Base-by-base conservation (phyloP, 2,888 invertebrate species). In the Gari tellinella region DNA sequence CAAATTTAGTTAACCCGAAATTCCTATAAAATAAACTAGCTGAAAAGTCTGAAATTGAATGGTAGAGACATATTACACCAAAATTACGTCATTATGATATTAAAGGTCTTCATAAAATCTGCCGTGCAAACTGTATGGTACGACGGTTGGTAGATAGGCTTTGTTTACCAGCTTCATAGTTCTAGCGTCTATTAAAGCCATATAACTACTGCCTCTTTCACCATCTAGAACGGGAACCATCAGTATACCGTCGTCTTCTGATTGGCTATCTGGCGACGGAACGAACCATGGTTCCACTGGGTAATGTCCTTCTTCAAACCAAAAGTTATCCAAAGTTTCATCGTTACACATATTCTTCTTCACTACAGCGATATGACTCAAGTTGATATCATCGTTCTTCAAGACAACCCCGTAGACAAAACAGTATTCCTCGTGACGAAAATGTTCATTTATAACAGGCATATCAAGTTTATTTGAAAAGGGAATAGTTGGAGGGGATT, bases 101-200 rank as follows among this genome's bases (percentile, higher is more conserved):
- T 41, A 56, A 10, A 80, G 49, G 31, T 82, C 83, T 0, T 78
- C 69, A 53, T 89, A 90, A 56, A 89, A 90, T 48, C 85, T 62
- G 12, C 91, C 90, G 67, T 91, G 91, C 10, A 91, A 69, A 31
- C 86, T 85, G 56, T 87, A 90, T 7, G 91, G 90, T 15, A 91
- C 75, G 12, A 80, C 45, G 0, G 85, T 87, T 0, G 90, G 90
- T 15, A 90, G 63, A 43, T 82, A 76, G 0, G 88, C 88, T 19
- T 55, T 62, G 68, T 82, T 88, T 5, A 87, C 68, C 1, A 80
- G 41, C 14, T 74, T 75, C 83, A 91, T 80, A 8, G 82, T 85
- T 26, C 51, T 72, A 0, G 90, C 89, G 65, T 90, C 85, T 8
- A 90, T 68, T 1, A 90, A 75, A 5, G 82, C 82, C 21, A 90